Evolutionary conservation across 2,113 vertebrate species (phyloP), one percentile per base, ranked within the genome.

Genomic region (Marcusenius ussheri): DNA sequence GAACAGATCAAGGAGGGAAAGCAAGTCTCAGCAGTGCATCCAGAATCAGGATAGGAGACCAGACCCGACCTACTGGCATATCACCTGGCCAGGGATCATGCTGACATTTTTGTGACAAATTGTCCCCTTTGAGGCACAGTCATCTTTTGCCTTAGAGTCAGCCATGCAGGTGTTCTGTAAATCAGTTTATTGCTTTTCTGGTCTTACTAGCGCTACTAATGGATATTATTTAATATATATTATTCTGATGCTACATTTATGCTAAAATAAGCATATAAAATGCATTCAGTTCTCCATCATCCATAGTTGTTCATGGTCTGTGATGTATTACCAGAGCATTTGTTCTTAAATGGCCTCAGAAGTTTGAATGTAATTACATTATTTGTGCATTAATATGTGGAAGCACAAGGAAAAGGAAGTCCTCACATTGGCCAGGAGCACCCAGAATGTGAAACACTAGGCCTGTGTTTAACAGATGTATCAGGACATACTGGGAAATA

Each of bases 71-170:
- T 66, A n/a, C 50, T 35, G 62, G 27, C 77, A 31, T 35, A 35
- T 27, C 50, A 83, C n/a, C 27, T 9, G 15, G 89, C 90, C 87
- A 35, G 53, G 89, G 87, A 56, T 49, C 31, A 39, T 45, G 39
- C 24, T 91, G 62, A 92, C 83, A 91, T 91, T 92, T 91, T 19
- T 87, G 87, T 87, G 49, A 88, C 51, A 88, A 13, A 56, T 24
- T 45, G 46, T 51, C 56, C 21, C 53, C 58, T 62, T 42, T 58
- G 24, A 90, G 47, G 70, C 62, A 87, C 49, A 27, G 53, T 53
- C 46, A 50, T 24, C n/a, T 17, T 74, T n/a, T 45, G 50, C n/a
- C 8, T 21, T 51, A 19, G 39, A 89, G 35, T 50, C 62, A 80
- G 31, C 66, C 9, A 31, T 31, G 84, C 13, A 86, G 53, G 42